Conservation (phyloP, 2,888 invertebrate genomes). For the Pogonocherus hispidulus region DNA sequence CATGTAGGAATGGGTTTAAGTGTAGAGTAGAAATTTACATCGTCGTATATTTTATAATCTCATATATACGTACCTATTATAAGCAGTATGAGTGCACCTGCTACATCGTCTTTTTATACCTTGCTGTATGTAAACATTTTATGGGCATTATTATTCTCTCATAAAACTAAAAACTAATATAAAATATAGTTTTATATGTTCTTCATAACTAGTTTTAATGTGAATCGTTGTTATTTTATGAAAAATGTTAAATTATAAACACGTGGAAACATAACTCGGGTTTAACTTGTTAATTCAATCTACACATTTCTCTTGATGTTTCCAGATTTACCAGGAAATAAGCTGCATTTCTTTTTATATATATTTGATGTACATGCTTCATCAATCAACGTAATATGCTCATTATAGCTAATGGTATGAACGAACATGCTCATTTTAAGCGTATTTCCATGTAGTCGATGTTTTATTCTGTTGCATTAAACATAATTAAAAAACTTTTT, state of each 20-base stretch:
- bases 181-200: not conserved
- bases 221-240: not conserved
- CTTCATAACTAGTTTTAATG: not conserved
- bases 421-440: not conserved
- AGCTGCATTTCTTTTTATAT: not conserved
- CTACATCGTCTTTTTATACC: not conserved
- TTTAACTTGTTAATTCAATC: not conserved
- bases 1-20: no score
- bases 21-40: no score
- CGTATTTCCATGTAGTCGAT: not conserved
- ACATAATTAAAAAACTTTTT: no score
- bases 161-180: not conserved
- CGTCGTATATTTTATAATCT: no score
- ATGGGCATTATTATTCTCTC: not conserved
- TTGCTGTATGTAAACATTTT: not conserved
- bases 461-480: not conserved
- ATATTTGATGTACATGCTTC: not conserved
- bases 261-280: not conserved
- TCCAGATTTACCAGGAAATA: not conserved
- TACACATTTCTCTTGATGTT: not conserved
- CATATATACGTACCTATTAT: no score
- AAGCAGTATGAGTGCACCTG: constrained; percentile 2
- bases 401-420: not conserved
- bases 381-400: constrained; percentile 11
- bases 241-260: not conserved